A percentile compares a stretch with the other conserved stretches of the same genome.
Evolutionary conservation across 2,797 vertebrate species (phyloP).

Genomic region (Yasuhikotakia modesta): DNA sequence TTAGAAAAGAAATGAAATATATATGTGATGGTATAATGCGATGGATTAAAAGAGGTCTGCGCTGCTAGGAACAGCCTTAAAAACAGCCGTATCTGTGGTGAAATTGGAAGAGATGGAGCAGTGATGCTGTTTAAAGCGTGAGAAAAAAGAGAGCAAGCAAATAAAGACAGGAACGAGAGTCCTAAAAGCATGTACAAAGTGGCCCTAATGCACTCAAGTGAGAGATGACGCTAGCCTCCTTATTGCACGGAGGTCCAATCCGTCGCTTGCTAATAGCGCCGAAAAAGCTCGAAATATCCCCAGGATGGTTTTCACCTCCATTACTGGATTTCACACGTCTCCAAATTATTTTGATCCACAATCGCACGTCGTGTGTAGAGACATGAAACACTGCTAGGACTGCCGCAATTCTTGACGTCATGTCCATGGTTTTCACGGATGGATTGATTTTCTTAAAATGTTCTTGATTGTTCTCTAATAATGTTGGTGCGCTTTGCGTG

Average conservation of each 20-base stretch:
- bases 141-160: conserved; percentile 24
- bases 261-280: conserved; percentile 35
- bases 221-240: conserved; percentile 22
- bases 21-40: conserved; percentile 58
- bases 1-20: conserved; percentile 72
- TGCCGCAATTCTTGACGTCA: background rate
- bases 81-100: conserved; percentile 46
- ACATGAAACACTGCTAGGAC: conserved; percentile 17
- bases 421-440: conserved; percentile 40
- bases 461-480: conserved; percentile 46
- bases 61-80: conserved; percentile 55
- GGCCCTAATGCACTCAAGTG: conserved; percentile 49
- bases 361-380: conserved; percentile 3
- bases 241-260: conserved; percentile 4
- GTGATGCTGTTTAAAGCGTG: conserved; percentile 15
- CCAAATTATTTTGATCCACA: conserved; percentile 29
- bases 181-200: conserved; percentile 54
- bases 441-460: conserved; percentile 17
- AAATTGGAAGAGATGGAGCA: conserved; percentile 52
- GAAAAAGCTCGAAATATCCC: conserved; percentile 43
- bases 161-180: conserved; percentile 26
- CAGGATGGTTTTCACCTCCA: conserved; percentile 26
- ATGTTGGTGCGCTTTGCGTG: conserved; percentile 45
- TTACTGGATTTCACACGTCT: conserved; percentile 40
- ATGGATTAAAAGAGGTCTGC: conserved; percentile 68